Evolutionary conservation across 2,113 vertebrate species (phyloP).

Genomic region (Ameiurus melas): DNA sequence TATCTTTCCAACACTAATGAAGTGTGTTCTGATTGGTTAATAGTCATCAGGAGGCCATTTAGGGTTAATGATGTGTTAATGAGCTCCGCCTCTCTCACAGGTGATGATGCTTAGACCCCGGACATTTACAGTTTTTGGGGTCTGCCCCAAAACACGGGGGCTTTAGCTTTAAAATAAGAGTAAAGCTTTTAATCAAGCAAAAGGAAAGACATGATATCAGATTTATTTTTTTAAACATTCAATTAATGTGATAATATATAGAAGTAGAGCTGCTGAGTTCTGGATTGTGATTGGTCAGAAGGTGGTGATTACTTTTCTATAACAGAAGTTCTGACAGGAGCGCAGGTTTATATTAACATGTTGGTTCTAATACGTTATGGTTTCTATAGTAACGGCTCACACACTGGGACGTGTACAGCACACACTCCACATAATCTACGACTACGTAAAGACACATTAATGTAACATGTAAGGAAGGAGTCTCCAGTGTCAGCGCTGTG

Average conservation of each 20-base stretch:
- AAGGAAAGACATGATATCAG: not conserved
- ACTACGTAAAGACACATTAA: not conserved
- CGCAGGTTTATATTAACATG: not conserved
- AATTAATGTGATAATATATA: not conserved
- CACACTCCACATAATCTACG: not conserved
- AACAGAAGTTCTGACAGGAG: not conserved
- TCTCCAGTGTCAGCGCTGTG: not conserved
- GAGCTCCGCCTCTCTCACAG: not conserved
- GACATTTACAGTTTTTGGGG: not conserved
- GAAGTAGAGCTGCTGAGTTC: not conserved
- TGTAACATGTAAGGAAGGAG: not conserved
- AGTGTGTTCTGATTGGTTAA: slow-evolving; percentile 1
- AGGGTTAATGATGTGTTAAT: not conserved
- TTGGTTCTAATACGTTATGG: not conserved
- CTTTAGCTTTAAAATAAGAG: not conserved
- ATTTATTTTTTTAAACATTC: not conserved
- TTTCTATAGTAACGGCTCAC: not conserved
- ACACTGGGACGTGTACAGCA: not conserved
- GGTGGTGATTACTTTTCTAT: not conserved
- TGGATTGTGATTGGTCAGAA: not conserved
- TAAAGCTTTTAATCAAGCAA: not conserved
- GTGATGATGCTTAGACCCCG: not conserved
- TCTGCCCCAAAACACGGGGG: too few species aligned
- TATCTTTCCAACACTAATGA: not conserved
- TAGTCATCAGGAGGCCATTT: not conserved